Conservation (phyloP, 2,113 vertebrate species). For the Neogale vison region DNA sequence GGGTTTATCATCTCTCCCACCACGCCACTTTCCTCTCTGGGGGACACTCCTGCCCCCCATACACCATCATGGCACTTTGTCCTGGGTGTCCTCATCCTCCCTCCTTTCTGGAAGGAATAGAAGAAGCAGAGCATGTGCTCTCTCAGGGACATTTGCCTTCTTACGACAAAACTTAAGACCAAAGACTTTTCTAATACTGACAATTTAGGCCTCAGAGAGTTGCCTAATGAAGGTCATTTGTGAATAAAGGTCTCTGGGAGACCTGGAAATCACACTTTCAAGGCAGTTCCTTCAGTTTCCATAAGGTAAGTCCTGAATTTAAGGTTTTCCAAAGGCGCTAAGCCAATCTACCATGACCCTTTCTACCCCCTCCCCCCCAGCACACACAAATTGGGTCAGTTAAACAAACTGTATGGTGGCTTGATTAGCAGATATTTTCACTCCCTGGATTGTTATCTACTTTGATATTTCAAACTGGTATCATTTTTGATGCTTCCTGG, state of each 20-base stretch:
- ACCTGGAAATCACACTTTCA: not conserved
- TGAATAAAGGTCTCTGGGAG: not conserved
- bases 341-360: not conserved
- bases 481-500: not conserved
- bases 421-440: not conserved
- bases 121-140: not conserved
- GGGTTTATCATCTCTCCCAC: not conserved
- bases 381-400: not conserved
- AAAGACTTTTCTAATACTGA: not conserved
- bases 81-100: not conserved
- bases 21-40: not conserved
- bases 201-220: not conserved
- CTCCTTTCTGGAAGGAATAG: not conserved
- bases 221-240: not conserved
- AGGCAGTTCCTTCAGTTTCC: not conserved
- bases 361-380: not conserved
- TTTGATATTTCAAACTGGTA: not conserved
- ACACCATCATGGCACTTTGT: not conserved
- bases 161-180: not conserved
- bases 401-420: not conserved
- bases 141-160: not conserved
- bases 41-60: not conserved
- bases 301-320: not conserved
- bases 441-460: not conserved
- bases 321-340: not conserved